Base-by-base conservation (phyloP, 2,888 invertebrate genomes). In the Catocala sponsa region DNA sequence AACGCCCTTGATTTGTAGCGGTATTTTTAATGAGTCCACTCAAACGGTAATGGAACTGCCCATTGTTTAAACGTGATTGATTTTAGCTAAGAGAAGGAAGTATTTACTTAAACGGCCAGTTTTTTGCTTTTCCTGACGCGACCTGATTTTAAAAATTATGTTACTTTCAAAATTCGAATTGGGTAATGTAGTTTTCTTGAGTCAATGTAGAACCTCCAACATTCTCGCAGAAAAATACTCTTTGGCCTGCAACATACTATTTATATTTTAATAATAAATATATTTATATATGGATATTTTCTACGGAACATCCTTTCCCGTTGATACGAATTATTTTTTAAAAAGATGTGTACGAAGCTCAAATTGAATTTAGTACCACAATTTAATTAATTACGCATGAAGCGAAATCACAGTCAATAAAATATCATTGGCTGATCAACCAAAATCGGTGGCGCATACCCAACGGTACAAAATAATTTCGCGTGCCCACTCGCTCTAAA, bases 11-110 rank as follows among this genome's bases (percentile, higher is more conserved):
- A 87, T 87, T 84, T 86, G 86, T 80, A 79, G 79, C 57, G 72
- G 78, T 77, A 82, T 80, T 86, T 86, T 86, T 88, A 88, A 88
- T 88, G 88, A 89, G 84, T 85, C 74, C 80, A 77, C 78, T 78
- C 69, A 72, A 60, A 67, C 60, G 65, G 66, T 70, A 70, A 71
- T 69, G 72, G 67, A 69, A 60, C 50, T 70, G 68, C 55, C 74
- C 79, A 82, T 83, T 83, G 83, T 83, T 65, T 59, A 47, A 52
- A 25, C 54, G 68, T 76, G 83, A 82, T 81, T 68, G 81, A 80
- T 78, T 64, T 65, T 59, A 58, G 55, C 11, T 63, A 47, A 50
- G 49, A 52, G 13, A 46, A 33, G 57, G 53, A 63, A 64, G 62
- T 65, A 57, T 55, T 58, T 66, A 41, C 61, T 43, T 69, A 48